Evolutionary conservation across 1,140 invertebrate species (phyloP), one percentile per base, ranked within the genome.

Genomic region (Arctopsyche grandis): DNA sequence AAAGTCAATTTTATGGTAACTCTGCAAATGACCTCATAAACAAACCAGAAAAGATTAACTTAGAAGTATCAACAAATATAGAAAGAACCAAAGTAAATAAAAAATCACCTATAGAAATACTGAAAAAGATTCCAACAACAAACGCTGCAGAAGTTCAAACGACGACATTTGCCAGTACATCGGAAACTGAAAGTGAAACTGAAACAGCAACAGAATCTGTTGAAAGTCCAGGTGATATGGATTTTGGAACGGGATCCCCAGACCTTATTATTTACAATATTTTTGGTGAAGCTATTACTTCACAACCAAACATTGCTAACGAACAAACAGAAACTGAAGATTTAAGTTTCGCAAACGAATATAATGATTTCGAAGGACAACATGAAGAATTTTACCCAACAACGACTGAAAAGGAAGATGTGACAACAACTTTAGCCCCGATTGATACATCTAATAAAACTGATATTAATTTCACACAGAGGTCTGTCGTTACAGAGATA

Each of bases 1-100:
- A 93, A 84, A 93, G 92, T 0, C 92, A 93, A 80, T 88, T 87
- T 82, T 88, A 88, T 81, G 77, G 84, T 5, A 86, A 85, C 78
- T 85, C 86, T 9, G 86, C 86, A 7, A 90, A 90, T 81, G 84
- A 85, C 26, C 84, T 90, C 3, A 86, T 80, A 3, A 76, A 52
- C 5, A 75, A 78, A 10, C 29, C 77, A 19, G 79, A 80, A 14
- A 80, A 71, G 73, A 22, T 56, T 44, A 24, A 22, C 19, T 70
- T 16, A 77, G 46, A 77, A 58, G 16, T n/a, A 26, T 26, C 22
- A 29, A 12, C 3, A 80, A 75, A 69, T 43, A 14, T n/a, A 78
- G 77, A 78, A 81, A 74, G 44, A 38, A 10, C 48, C 75, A 79
- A 79, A 38, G 63, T 70, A n/a, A 71, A 19, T 38, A 66, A 77